Base-by-base conservation (phyloP, 1,140 invertebrate species). In the Acyrthosiphon pisum region DNA sequence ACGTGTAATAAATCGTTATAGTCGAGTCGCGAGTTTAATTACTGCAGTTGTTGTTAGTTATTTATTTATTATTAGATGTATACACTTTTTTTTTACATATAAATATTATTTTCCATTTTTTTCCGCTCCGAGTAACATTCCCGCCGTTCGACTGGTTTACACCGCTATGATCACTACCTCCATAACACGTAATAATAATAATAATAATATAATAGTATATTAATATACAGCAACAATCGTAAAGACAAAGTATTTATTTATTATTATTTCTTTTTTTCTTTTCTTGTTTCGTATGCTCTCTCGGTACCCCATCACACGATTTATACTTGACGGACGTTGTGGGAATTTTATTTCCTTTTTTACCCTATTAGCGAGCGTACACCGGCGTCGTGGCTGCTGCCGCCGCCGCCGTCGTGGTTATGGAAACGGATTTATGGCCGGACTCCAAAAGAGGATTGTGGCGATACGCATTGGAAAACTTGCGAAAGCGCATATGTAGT, bases 401-500 rank as follows among this genome's bases (percentile, higher is more conserved):
- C 48, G 88, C n/a, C 46, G 76, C 46, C 76, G 76, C 35, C 83
- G 76, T 81, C 91, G 91, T 93, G 76, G 91, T 93, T 93, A 93
- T 86, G 91, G 91, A 93, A 93, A 93, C 91, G 91, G 76, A 93
- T 93, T 93, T 93, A 93, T 93, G 91, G 91, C 91, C 91, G 91
- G 48, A 53, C 46, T 93, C 91, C 91, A 93, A 93, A 93, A 93
- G 91, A 93, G 91, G 91, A 93, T 93, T 93, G 91, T 37, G 91
- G 81, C 60, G 41, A 68, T 83, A 81, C 41, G 81, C 60, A 53
- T 81, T 86, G 91, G 91, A 93, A 93, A 93, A 93, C 91, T 93
- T 86, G 91, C 84, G 91, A 93, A 93, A 93, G 91, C 91, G 35
- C 91, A 86, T 93, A 84, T 86, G 91, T 93, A 56, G 37, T 68